phyloP scores from a whole-genome alignment of 2,888 invertebrate genomes.

The Napeogenes sylphis region DNA sequence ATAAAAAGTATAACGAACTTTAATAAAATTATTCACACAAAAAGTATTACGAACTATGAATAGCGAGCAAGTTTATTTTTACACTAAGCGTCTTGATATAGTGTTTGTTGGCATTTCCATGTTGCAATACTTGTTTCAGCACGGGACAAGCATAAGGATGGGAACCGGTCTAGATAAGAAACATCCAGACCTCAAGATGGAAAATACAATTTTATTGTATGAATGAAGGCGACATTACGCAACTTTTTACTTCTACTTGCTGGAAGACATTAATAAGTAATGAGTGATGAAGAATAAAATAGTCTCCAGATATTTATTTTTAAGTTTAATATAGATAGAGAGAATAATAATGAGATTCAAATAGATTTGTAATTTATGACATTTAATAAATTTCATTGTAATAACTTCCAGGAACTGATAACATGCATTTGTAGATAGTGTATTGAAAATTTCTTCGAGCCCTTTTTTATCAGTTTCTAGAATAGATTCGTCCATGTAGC shows the following conservation, averaged over 20 bases:
- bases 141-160: conserved; percentile 62
- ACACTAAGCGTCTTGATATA: conserved; percentile 1
- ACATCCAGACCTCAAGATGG: conserved; percentile 33
- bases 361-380: too few species aligned
- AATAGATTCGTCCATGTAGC: conserved; percentile 1
- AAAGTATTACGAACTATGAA: too few species aligned
- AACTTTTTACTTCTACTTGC: neutral
- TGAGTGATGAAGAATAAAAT: too few species aligned
- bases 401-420: too few species aligned
- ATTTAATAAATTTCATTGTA: too few species aligned
- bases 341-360: too few species aligned
- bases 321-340: too few species aligned
- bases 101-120: conserved; percentile 34
- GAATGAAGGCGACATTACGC: neutral
- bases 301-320: too few species aligned
- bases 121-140: conserved; percentile 50
- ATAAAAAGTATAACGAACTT: too few species aligned
- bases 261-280: too few species aligned
- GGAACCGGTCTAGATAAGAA: conserved; percentile 63
- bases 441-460: neutral
- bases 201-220: conserved; percentile 15
- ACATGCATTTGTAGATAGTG: too few species aligned
- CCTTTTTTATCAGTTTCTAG: neutral
- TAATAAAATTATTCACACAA: too few species aligned
- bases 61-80: neutral